Conservation (phyloP, 2,888 invertebrate genomes). For the Drepanosiphum platanoidis region DNA sequence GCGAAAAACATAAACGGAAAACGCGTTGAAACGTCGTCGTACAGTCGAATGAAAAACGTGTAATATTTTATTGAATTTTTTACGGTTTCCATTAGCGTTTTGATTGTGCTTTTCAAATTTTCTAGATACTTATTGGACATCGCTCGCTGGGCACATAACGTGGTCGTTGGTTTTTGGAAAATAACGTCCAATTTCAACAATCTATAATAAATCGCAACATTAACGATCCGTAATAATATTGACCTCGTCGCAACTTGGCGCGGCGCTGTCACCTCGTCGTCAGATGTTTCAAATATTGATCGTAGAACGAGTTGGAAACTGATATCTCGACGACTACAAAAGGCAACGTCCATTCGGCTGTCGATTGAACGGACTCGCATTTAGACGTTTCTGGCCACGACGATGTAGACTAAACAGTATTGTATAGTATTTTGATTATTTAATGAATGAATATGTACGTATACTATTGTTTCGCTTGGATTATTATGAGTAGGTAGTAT, state of each 20-base stretch:
- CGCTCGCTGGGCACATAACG: neutral
- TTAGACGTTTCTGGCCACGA: neutral
- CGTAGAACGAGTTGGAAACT: slow-evolving; percentile 20
- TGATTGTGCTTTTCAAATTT: neutral
- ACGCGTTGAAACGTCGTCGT: neutral
- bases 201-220: neutral
- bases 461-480: no score
- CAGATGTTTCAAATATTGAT: slow-evolving; percentile 33
- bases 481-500: no score
- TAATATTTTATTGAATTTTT: neutral
- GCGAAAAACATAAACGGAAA: neutral
- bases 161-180: neutral
- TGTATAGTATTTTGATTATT: neutral
- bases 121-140: neutral
- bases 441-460: no score
- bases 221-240: neutral
- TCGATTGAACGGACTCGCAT: neutral
- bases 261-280: slow-evolving; percentile 1
- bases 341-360: neutral
- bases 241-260: neutral
- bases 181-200: neutral
- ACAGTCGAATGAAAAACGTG: neutral
- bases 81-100: slow-evolving; percentile 23
- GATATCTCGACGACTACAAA: slow-evolving; percentile 47
- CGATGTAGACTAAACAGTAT: slow-evolving; percentile 22